Percentiles rank a stretch among this genome's conserved stretches.
phyloP scores from a whole-genome alignment of 2,113 vertebrate species.

The Mesembrinibis cayennensis region DNA sequence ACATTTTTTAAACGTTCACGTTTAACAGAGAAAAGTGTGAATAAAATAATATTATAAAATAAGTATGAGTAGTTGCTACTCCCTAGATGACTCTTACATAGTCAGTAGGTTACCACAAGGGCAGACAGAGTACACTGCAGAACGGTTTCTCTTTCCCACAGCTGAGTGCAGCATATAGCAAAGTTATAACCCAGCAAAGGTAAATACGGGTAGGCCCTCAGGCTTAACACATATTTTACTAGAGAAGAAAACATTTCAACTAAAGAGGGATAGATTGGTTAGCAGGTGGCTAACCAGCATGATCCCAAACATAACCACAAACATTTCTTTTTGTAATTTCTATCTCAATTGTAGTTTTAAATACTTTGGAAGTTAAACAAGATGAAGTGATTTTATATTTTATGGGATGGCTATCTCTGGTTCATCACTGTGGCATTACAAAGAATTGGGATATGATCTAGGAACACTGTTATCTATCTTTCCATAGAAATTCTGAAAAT shows the following conservation, averaged over 20 bases:
- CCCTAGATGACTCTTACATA: background rate
- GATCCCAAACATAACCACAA: conserved; percentile 2
- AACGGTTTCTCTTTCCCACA: background rate
- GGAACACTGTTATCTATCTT: background rate
- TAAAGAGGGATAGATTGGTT: conserved; percentile 31
- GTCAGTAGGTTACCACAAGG: background rate
- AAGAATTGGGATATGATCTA: background rate
- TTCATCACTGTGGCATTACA: background rate
- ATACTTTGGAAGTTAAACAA: conserved; percentile 31
- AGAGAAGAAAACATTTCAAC: conserved; percentile 7
- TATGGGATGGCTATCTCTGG: background rate
- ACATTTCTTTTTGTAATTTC: conserved; percentile 26
- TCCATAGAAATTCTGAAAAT: background rate
- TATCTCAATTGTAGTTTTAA: conserved; percentile 14
- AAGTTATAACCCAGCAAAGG: background rate
- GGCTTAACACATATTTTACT: background rate
- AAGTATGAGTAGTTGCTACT: background rate
- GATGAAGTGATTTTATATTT: background rate
- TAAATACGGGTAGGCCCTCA: background rate
- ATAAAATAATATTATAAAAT: background rate
- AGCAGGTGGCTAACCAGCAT: conserved; percentile 61
- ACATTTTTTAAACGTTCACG: background rate
- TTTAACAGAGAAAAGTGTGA: background rate
- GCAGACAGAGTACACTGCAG: background rate
- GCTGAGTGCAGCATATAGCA: background rate